Evolutionary conservation across 2,888 invertebrate genomes (phyloP).

Genomic region (Spialia ferax): DNA sequence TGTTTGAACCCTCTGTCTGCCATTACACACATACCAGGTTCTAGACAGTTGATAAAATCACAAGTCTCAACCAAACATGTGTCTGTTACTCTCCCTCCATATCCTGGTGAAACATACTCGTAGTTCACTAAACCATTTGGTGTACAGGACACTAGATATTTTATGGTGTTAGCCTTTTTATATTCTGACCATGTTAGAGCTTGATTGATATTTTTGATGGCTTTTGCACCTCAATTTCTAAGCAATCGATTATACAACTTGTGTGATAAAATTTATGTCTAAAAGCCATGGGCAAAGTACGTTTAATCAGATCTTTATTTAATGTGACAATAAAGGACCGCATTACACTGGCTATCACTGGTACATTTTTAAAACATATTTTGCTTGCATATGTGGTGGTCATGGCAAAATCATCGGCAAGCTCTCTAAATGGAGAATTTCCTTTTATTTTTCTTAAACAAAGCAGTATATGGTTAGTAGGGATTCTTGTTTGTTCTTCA

Average conservation of each 20-base stretch:
- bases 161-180: neutral
- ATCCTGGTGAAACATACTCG: neutral
- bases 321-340: constrained; percentile 46
- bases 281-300: constrained; percentile 48
- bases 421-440: constrained; percentile 42
- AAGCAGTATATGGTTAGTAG: constrained; percentile 31
- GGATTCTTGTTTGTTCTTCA: constrained; percentile 30
- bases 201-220: neutral
- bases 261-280: constrained; percentile 40
- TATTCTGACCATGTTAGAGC: neutral
- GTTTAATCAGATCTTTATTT: constrained; percentile 41
- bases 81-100: neutral
- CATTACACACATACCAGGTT: neutral
- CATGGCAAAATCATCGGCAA: constrained; percentile 14
- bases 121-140: neutral
- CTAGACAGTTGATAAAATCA: neutral
- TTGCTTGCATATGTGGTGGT: neutral
- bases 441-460: constrained; percentile 41
- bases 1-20: neutral
- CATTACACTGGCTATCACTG: constrained; percentile 45
- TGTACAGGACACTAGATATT: neutral
- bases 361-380: constrained; percentile 40
- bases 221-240: neutral
- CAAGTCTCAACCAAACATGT: neutral
- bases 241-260: neutral